Evolutionary conservation across 2,797 vertebrate genomes (phyloP), one percentile per base, ranked within the genome.

Genomic region (Acipenser transmontanus): DNA sequence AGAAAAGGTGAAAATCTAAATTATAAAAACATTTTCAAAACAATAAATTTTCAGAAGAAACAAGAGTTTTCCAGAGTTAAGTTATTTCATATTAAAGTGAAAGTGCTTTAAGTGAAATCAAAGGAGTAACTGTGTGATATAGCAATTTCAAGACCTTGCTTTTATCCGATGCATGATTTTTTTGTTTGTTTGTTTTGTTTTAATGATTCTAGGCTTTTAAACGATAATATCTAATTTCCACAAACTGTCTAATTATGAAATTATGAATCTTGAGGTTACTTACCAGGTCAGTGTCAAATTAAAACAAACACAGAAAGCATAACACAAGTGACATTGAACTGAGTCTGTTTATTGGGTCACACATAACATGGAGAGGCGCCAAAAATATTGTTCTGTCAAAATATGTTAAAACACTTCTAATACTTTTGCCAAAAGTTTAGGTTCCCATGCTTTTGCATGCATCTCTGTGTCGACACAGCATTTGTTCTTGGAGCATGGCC

Each of bases 391-490:
- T 54, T 13, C 54, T 66, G 13, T 66, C 47, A 66, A 66, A 66
- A 66, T 12, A 57, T 54, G 54, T 12, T 12, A 8, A 20, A 59
- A 5, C 1, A 47, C n/a, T 59, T 11, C 47, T 48, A 47, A 13
- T 47, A 47, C 7, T 12, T 12, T 52, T 66, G 64, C 64, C 64
- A 59, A 47, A 66, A 59, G 34, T 59, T 56, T 49, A 47, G 5
- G 54, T 66, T 49, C 64, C 54, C 64, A 66, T 57, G 64, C 52
- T 66, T 65, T 56, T 10, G 47, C 54, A 65, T 20, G 51, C 51
- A 57, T 65, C 10, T 47, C 56, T 34, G 20, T 65, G 2, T 47
- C 17, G 54, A 48, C 64, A 49, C 47, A 13, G 7, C 47, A 66
- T 51, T 54, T 49, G 64, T 66, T n/a, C 11, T 52, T 65, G 63